A percentile compares a stretch with the other conserved stretches of the same genome.
phyloP scores from a whole-genome alignment of 2,797 vertebrate species.

The Masticophis lateralis region DNA sequence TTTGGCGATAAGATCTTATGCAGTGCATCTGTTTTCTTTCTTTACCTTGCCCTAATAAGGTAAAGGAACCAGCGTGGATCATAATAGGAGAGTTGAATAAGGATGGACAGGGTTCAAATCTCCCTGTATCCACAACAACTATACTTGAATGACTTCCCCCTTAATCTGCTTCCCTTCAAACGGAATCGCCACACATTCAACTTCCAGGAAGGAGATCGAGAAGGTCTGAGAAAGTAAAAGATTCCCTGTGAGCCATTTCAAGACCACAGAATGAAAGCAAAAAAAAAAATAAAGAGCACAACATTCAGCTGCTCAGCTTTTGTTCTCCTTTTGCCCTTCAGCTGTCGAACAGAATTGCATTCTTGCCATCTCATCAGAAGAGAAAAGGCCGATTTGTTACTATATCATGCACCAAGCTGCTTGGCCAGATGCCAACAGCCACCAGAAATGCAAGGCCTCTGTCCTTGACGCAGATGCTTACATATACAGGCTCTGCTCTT shows the following conservation, averaged over 20 bases:
- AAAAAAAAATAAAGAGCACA: neutral
- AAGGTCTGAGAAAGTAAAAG: neutral
- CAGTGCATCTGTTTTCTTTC: neutral
- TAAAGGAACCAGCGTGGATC: neutral
- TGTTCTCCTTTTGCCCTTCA: constrained; percentile 28
- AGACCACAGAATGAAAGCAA: neutral
- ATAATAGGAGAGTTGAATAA: neutral
- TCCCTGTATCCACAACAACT: neutral
- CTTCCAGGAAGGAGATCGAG: neutral
- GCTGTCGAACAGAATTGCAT: constrained; percentile 25
- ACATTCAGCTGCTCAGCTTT: constrained; percentile 6
- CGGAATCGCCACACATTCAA: neutral
- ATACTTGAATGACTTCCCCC: neutral
- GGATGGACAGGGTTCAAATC: neutral
- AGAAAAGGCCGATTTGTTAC: constrained; percentile 14
- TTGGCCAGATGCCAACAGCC: constrained; percentile 8
- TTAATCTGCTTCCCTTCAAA: neutral
- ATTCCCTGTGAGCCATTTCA: neutral
- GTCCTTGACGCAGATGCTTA: constrained; percentile 18
- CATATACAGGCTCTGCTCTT: neutral
- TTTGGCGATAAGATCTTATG: neutral
- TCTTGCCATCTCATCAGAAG: constrained; percentile 23
- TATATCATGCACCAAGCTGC: constrained; percentile 3
- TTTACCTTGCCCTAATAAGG: neutral
- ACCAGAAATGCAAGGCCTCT: constrained; percentile 12